These are phyloP conservation scores for Gonioctena quinquepunctata DNA, from an alignment of 1,140 invertebrate genomes.

Conservation along the genomic window DNA sequence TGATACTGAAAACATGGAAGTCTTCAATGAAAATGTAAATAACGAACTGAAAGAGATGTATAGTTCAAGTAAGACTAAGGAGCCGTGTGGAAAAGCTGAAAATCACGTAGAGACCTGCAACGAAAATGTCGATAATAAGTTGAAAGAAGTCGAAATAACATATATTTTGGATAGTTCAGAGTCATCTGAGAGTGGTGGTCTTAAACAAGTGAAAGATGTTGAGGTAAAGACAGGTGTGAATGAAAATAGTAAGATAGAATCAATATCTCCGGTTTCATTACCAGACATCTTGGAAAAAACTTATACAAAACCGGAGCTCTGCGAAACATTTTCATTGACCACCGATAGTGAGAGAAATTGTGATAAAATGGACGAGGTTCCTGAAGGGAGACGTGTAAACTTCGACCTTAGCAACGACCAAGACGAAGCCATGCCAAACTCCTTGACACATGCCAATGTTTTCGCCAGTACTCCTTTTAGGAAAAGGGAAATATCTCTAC, in stretches of 20 bases:
- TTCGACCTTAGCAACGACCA: conserved; percentile 45
- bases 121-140: neutral
- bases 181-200: no score
- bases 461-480: conserved; percentile 42
- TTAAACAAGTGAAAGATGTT: no score
- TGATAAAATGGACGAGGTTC: neutral
- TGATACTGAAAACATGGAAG: no score
- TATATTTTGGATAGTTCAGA: no score
- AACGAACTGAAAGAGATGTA: neutral
- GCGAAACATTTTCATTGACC: neutral
- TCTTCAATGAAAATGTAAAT: neutral
- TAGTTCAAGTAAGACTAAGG: neutral
- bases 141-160: neutral
- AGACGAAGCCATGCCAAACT: conserved; percentile 42
- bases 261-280: no score
- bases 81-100: neutral
- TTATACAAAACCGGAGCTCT: no score
- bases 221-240: no score
- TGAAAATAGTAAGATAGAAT: no score
- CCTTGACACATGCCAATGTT: conserved; percentile 33
- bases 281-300: no score
- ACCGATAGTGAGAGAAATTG: neutral
- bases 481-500: conserved; percentile 36
- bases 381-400: conserved; percentile 15
- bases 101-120: neutral